Conservation (phyloP, 2,797 vertebrate genomes). For the Chiroxiphia lanceolata region DNA sequence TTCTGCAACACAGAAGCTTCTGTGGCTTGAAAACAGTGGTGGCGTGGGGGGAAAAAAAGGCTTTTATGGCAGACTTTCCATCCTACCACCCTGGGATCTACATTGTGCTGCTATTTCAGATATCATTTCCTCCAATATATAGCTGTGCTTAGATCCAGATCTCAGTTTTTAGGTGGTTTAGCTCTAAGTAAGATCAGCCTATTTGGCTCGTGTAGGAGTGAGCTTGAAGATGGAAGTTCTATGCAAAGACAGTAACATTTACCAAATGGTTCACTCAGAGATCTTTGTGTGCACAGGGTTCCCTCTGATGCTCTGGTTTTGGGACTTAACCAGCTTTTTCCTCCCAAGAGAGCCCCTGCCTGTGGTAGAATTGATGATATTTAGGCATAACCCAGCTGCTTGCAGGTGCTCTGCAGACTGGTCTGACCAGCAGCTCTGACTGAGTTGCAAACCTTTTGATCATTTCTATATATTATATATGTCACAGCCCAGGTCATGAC, state of each 20-base stretch:
- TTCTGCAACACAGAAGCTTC: not conserved
- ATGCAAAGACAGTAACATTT: not conserved
- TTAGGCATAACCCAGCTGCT: not conserved
- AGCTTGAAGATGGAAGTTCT: not conserved
- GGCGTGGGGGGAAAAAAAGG: fast-evolving
- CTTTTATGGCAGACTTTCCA: not conserved
- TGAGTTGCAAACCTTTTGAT: not conserved
- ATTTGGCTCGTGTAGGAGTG: not conserved
- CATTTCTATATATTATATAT: not conserved
- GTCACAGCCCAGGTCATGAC: not conserved
- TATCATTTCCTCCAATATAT: fast-evolving
- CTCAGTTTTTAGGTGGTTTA: not conserved
- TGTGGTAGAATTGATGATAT: not conserved
- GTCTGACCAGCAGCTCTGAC: not conserved
- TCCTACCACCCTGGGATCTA: not conserved
- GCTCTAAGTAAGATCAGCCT: not conserved
- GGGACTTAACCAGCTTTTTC: not conserved
- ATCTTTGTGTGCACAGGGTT: not conserved
- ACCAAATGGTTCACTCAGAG: not conserved
- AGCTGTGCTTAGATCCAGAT: not conserved
- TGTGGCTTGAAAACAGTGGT: not conserved
- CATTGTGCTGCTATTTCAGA: not conserved
- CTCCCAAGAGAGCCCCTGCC: fast-evolving
- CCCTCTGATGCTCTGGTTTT: not conserved
- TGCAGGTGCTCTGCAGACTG: not conserved